phyloP scores from a whole-genome alignment of 1,140 invertebrate genomes.

The Apocrypta bakeri region DNA sequence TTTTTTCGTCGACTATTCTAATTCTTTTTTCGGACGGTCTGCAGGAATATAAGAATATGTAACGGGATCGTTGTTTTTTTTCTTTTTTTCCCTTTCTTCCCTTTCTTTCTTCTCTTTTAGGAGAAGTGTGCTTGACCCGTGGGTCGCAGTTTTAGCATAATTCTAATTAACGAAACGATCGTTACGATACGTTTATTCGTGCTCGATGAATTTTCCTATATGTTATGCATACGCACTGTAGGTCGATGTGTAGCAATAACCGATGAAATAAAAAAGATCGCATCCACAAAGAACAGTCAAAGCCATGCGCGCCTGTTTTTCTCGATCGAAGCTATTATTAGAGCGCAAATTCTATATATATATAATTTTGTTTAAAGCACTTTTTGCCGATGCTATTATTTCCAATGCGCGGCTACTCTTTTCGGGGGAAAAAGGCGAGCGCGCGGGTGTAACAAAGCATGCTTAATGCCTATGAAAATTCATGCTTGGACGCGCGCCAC shows the following conservation, averaged over 20 bases:
- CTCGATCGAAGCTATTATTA: not conserved
- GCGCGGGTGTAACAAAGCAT: constrained; percentile 66
- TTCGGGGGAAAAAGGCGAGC: constrained; percentile 58
- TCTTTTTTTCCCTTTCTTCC: not conserved
- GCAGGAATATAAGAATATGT: not conserved
- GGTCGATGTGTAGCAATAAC: no score
- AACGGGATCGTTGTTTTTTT: not conserved
- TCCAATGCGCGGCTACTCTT: not conserved
- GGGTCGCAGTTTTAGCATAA: no score
- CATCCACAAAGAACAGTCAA: not conserved
- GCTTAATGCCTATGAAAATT: constrained; percentile 64
- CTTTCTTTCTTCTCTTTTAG: no score
- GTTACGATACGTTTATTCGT: no score
- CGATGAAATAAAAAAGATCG: not conserved
- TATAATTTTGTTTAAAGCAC: not conserved
- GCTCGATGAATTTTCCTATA: no score
- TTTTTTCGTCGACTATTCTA: not conserved
- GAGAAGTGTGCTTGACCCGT: no score
- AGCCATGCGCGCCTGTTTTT: not conserved
- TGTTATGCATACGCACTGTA: no score
- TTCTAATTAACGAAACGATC: no score
- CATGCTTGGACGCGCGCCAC: constrained; percentile 70
- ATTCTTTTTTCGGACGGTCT: not conserved
- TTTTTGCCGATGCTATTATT: not conserved
- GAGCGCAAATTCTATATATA: no score